phyloP scores from a whole-genome alignment of 1,140 invertebrate genomes.

The Rhizoglyphus robini region DNA sequence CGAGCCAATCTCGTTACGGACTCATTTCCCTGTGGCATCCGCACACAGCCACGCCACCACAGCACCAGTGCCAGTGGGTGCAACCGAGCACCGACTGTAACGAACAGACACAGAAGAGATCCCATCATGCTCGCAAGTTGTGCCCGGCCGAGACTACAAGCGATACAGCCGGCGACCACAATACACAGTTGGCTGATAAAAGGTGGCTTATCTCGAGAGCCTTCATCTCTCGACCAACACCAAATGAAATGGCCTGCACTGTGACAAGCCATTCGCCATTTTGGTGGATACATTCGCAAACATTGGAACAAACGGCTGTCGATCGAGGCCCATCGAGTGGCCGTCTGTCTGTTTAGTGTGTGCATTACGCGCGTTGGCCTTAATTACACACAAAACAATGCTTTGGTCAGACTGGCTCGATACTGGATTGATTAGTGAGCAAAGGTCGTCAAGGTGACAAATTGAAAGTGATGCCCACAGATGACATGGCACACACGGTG shows the following conservation, averaged over 20 bases:
- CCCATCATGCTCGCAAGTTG: background rate
- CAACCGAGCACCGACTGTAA: background rate
- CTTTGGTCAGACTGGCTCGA: background rate
- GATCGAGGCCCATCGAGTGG: background rate
- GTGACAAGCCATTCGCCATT: background rate
- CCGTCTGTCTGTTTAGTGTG: background rate
- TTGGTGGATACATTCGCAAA: conserved; percentile 10
- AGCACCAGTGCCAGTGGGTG: background rate
- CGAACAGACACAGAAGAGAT: background rate
- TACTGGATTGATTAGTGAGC: conserved; percentile 1
- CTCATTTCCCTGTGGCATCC: too few species aligned
- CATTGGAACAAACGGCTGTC: conserved; percentile 7
- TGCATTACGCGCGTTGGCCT: background rate
- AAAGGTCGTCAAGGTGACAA: conserved; percentile 9
- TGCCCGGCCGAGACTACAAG: background rate
- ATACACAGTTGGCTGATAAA: background rate
- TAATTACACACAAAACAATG: conserved; percentile 13
- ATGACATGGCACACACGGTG: background rate
- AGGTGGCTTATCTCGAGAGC: conserved; percentile 12
- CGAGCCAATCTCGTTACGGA: background rate
- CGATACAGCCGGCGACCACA: background rate
- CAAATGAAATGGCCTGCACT: too few species aligned
- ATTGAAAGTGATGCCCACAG: background rate
- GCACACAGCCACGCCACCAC: background rate
- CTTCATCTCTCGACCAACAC: background rate